Evolutionary conservation across 2,113 vertebrate genomes (phyloP).

Genomic region (Aythya baeri): DNA sequence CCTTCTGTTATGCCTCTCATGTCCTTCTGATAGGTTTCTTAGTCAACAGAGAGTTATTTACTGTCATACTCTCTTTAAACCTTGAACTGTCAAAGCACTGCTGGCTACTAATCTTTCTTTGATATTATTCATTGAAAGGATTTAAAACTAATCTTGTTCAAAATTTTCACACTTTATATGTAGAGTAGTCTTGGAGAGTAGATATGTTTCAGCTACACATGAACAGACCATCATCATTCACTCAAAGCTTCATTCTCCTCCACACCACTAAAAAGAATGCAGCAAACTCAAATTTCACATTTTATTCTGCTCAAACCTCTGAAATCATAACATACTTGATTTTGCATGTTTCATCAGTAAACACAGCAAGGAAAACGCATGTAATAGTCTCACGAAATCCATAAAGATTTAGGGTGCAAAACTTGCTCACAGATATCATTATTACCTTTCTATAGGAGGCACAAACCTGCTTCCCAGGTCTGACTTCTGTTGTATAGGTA

Average conservation of each 20-base stretch:
- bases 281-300: background rate
- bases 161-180: background rate
- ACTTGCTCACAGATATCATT: background rate
- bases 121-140: background rate
- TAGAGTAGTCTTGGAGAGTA: background rate
- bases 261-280: background rate
- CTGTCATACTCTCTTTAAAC: background rate
- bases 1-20: background rate
- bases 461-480: background rate
- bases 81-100: background rate
- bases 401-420: background rate
- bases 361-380: background rate
- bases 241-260: background rate
- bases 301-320: background rate
- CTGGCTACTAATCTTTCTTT: background rate
- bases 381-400: background rate
- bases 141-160: background rate
- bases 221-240: background rate
- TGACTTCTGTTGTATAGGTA: background rate
- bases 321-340: background rate
- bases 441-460: background rate
- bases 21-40: background rate
- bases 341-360: background rate
- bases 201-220: background rate
- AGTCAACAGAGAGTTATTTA: background rate